phyloP scores from a whole-genome alignment of 2,888 invertebrate species.

The Plusia festucae region DNA sequence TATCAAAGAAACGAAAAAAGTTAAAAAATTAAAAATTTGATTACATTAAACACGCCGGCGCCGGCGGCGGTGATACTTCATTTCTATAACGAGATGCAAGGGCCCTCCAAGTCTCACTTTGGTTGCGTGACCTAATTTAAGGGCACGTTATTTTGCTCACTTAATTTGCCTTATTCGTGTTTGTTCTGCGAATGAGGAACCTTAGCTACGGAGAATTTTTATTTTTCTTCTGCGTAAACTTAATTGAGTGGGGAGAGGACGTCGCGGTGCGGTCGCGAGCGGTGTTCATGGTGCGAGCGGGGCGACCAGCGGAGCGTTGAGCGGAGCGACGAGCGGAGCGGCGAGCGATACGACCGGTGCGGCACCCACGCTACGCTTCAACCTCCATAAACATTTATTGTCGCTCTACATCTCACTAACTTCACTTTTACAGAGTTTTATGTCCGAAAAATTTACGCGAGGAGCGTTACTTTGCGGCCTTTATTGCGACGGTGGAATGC shows the following conservation, averaged over 20 bases:
- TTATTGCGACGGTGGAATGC: slow-evolving; percentile 85
- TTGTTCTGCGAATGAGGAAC: slow-evolving; percentile 82
- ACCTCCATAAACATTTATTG: slow-evolving; percentile 87
- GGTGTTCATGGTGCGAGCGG: slow-evolving; percentile 48
- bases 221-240: slow-evolving; percentile 78
- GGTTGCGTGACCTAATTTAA: slow-evolving; percentile 83
- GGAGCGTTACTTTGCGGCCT: slow-evolving; percentile 79
- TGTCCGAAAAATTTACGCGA: slow-evolving; percentile 88
- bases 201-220: slow-evolving; percentile 73
- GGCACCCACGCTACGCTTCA: slow-evolving; percentile 47
- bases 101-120: slow-evolving; percentile 73
- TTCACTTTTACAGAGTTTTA: slow-evolving; percentile 88
- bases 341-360: slow-evolving; percentile 12
- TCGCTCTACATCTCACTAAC: slow-evolving; percentile 87
- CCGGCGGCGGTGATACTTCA: slow-evolving; percentile 63
- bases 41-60: slow-evolving; percentile 71
- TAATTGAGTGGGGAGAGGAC: slow-evolving; percentile 77
- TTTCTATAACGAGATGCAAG: slow-evolving; percentile 73
- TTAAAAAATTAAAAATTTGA: slow-evolving; percentile 82
- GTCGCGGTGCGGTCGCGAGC: slow-evolving; percentile 52
- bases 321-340: slow-evolving; percentile 41
- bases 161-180: slow-evolving; percentile 87
- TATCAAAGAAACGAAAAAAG: slow-evolving; percentile 66
- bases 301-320: slow-evolving; percentile 30
- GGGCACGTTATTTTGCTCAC: slow-evolving; percentile 84